Evolutionary conservation across 1,140 invertebrate genomes (phyloP), one percentile per base, ranked within the genome.

Genomic region (Glossosoma conforme): DNA sequence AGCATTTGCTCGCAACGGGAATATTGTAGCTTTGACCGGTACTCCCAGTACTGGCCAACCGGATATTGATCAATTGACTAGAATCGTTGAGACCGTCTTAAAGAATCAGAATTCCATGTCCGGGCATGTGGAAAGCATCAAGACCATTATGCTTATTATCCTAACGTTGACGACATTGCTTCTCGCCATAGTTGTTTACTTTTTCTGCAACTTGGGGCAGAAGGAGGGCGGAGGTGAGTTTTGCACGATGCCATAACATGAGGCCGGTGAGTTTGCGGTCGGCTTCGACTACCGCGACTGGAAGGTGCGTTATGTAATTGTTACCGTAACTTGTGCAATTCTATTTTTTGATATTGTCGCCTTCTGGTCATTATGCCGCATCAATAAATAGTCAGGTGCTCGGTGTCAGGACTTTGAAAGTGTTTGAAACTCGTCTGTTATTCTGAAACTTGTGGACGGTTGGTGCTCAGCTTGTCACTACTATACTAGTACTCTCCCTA

Each of bases 211-310:
- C 35, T 14, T 44, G 20, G 18, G 30, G 2, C 38, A 49, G n/a
- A 15, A 43, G 30, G 45, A 52, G 15, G 21, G 20, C 5, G 28
- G 10, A 15, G 37, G 49, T 0, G 55, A 58, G 18, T 58, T 53
- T 36, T 58, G 51, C 25, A 25, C 43, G 30, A 22, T 45, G 13
- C 50, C 55, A 48, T 58, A 58, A 44, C 55, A 58, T 18, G 45
- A 58, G 28, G 43, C n/a, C n/a, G n/a, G n/a, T n/a, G n/a, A n/a
- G n/a, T n/a, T 28, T 13, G n/a, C 13, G 15, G 18, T 32, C 22
- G 30, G 17, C 37, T 18, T 48, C 22, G 35, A 19, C 13, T 9
- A 32, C 30, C 22, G 44, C 8, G 44, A 46, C 33, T 46, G 44
- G 44, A 35, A 24, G 17, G 19, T 22, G 21, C 30, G 33, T 10